phyloP scores from a whole-genome alignment of 2,888 invertebrate species.

The Cynaeus angustus region DNA sequence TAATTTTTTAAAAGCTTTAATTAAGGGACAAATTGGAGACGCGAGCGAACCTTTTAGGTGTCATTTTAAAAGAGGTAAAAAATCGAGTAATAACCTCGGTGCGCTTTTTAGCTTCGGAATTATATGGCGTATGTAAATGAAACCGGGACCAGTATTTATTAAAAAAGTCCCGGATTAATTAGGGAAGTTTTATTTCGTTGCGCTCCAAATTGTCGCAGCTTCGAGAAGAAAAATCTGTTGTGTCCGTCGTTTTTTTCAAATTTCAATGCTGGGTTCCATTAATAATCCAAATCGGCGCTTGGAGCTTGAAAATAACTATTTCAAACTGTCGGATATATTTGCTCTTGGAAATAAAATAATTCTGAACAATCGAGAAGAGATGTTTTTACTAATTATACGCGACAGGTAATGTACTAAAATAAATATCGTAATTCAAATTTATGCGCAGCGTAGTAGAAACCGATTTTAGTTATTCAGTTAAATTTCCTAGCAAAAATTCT shows the following conservation, averaged over 20 bases:
- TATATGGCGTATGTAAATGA: conserved; percentile 34
- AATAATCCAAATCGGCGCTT: not conserved
- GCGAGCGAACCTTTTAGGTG: not conserved
- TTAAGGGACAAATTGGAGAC: not conserved
- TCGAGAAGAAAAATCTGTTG: conserved; percentile 16
- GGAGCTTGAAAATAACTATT: no score
- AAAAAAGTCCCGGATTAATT: conserved; percentile 40
- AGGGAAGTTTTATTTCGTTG: conserved; percentile 38
- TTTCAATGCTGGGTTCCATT: no score
- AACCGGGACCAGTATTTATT: conserved; percentile 33
- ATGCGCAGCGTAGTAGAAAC: no score
- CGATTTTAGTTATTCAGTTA: no score
- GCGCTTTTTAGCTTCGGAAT: conserved; percentile 26
- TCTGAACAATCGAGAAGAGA: no score
- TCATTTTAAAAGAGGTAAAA: conserved; percentile 5
- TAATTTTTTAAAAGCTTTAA: conserved; percentile 14
- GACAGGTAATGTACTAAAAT: no score
- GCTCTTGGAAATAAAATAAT: no score
- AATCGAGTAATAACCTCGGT: conserved; percentile 8
- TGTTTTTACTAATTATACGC: no score
- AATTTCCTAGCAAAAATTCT: no score
- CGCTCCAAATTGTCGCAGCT: conserved; percentile 14
- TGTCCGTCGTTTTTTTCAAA: no score
- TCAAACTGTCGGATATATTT: no score
- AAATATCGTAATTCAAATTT: no score